Conservation (phyloP, 2,113 vertebrate species). For the human region GRCh38 chr1:219881501-219882000, state of each 20-base stretch:
- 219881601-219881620: neutral
- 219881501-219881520: neutral
- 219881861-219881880: neutral
- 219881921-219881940: neutral
- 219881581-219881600: neutral
- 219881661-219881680: neutral
- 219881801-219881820: neutral
- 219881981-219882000: neutral
- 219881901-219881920: neutral
- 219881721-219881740: neutral
- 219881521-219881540: constrained; percentile 7
- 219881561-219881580: neutral
- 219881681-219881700: neutral
- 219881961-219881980: neutral
- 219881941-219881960: neutral
- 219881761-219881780: neutral
- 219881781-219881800: neutral
- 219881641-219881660: neutral
- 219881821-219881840: constrained; percentile 10
- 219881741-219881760: neutral
- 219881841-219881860: neutral
- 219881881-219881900: neutral
- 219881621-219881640: neutral
- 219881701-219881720: neutral
- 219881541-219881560: neutral